Base-by-base conservation (phyloP, 2,888 invertebrate genomes). In the Xestia ashworthii region DNA sequence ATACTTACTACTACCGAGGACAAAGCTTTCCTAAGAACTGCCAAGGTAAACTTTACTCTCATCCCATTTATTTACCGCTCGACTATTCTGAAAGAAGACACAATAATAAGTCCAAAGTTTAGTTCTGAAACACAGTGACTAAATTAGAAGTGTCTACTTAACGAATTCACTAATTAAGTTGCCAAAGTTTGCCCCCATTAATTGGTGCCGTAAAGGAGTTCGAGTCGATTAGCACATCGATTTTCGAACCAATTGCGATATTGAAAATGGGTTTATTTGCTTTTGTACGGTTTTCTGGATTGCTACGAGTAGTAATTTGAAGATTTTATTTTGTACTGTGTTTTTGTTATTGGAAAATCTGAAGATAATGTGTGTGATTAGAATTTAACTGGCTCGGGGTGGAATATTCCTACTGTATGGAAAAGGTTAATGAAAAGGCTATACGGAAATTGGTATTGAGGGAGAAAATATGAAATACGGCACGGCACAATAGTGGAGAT, bases 221-320 rank as follows among this genome's bases (percentile, higher is more conserved):
- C 68, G 70, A 46, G 79, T 69, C 85, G 86, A 90, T 91, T 90
- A 89, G 85, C 89, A 86, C 81, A 87, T 90, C 87, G 88, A 90
- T 88, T 89, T 85, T 84, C 86, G 80, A 87, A 85, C 81, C 68
- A 41, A 80, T 60, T 68, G 44, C 80, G 74, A 81, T 88, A 88
- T 86, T 84, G 86, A 84, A 85, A 87, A 79, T 83, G 71, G 71
- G 41, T 83, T 83, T 73, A 76, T 55, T 80, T 80, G 48, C 68
- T 79, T 84, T 76, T 76, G 69, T 78, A 71, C 22, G 64, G 48
- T 77, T 84, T 67, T n/a, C 32, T 32, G 22, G 44, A 79, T 38
- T 67, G 46, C 46, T 19, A 19, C 22, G 50, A 77, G 38, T 11
- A 12, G 38, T 46, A 46, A 46, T 41, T 14, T 22, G 1, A 14